These are phyloP conservation scores for Zaprionus davidi DNA, from an alignment of 1,140 invertebrate genomes.

Conservation along the genomic window DNA sequence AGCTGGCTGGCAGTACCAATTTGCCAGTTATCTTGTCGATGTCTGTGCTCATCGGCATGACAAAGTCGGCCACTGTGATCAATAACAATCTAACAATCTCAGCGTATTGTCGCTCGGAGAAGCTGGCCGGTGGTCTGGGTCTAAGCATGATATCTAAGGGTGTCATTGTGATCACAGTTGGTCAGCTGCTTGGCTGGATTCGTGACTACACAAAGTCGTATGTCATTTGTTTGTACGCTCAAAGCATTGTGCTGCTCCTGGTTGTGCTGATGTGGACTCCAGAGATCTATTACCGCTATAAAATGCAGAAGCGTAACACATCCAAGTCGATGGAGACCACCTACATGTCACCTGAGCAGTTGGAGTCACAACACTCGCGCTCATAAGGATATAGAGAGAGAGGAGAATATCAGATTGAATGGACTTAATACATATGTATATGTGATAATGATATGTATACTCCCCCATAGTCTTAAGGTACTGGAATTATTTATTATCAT, in stretches of 20 bases:
- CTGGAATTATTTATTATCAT: slow-evolving; percentile 69
- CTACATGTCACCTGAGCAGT: slow-evolving; percentile 49
- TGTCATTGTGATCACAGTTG: slow-evolving; percentile 87
- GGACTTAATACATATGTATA: slow-evolving; percentile 36
- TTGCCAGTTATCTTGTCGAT: slow-evolving; percentile 62
- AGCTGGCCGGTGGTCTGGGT: slow-evolving; percentile 88
- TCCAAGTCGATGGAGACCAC: slow-evolving; percentile 61
- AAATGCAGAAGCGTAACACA: slow-evolving; percentile 47
- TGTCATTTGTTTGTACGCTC: slow-evolving; percentile 87
- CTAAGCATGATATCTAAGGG: slow-evolving; percentile 91
- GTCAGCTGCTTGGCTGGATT: slow-evolving; percentile 88
- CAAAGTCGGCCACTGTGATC: slow-evolving; percentile 86
- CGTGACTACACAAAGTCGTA: slow-evolving; percentile 88
- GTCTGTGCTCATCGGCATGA: slow-evolving; percentile 70
- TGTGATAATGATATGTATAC: slow-evolving; percentile 41
- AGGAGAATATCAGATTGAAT: slow-evolving; percentile 11
- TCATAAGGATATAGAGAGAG: slow-evolving; percentile 6
- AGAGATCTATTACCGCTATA: slow-evolving; percentile 84
- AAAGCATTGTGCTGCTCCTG: slow-evolving; percentile 86
- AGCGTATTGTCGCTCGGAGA: slow-evolving; percentile 86
- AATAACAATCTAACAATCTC: slow-evolving; percentile 89
- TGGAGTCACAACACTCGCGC: slow-evolving; percentile 41
- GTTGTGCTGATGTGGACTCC: slow-evolving; percentile 87
- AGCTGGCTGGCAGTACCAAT: slow-evolving; percentile 58
- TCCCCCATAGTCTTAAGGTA: slow-evolving; percentile 35